Evolutionary conservation across 2,888 invertebrate genomes (phyloP).

Genomic region (Hedya salicella): DNA sequence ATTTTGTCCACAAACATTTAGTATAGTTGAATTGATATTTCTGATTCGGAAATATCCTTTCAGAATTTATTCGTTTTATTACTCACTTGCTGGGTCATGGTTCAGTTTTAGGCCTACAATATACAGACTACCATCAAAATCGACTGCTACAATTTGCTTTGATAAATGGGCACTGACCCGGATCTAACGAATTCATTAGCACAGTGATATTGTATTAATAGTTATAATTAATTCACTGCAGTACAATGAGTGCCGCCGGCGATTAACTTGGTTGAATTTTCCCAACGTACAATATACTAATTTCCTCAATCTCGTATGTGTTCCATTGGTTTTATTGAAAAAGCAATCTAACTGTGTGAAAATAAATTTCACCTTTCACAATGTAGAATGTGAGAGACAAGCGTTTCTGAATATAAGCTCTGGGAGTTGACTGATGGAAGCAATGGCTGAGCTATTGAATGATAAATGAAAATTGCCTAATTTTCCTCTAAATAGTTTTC

Average conservation of each 20-base stretch:
- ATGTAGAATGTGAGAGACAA: background rate
- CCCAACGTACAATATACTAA: background rate
- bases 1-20: no score
- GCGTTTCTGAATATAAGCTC: background rate
- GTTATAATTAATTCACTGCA: constrained; percentile 11
- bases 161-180: constrained; percentile 8
- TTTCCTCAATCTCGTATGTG: background rate
- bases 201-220: constrained; percentile 6
- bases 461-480: background rate
- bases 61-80: no score
- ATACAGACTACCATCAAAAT: background rate
- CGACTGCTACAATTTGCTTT: background rate
- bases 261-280: background rate
- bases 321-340: background rate
- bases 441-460: background rate
- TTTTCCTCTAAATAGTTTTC: no score
- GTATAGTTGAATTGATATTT: no score
- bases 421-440: background rate
- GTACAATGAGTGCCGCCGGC: constrained; percentile 8
- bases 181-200: background rate
- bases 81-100: no score
- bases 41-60: no score
- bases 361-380: background rate
- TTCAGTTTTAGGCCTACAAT: background rate
- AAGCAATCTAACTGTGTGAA: background rate